Base-by-base conservation (phyloP, 2,113 vertebrate genomes). In the Petrocephalus zakoni region DNA sequence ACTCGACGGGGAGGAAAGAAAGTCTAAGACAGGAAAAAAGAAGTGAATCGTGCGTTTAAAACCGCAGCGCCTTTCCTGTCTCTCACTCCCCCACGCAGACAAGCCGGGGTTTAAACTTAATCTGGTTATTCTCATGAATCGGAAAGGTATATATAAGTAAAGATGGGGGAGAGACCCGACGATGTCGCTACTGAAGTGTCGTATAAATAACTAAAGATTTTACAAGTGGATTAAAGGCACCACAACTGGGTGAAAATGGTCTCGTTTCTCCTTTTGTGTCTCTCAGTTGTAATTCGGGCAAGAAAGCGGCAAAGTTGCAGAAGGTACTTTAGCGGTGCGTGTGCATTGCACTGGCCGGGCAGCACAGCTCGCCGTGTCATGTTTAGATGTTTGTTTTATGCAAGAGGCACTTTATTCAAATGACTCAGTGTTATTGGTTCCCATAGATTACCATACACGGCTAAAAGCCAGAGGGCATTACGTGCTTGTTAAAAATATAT, bases 61-160 rank as follows among this genome's bases (percentile, higher is more conserved):
- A 88, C 68, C 87, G 15, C 25, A 34, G 49, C 37, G 22, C 51
- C 61, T 78, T 88, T 88, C 87, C 87, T 88, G 87, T 88, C 46
- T 88, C 64, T 78, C 68, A 78, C 61, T 4, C 87, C n/a, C 17
- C 53, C 47, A 29, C 86, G 19, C 51, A 25, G 37, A 52, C 87
- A 34, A 46, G 22, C 87, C 22, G 19, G 22, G 22, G 29, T 34
- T 13, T 13, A 68, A 68, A 29, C n/a, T 68, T 10, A 68, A 5
- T 13, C n/a, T 11, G n/a, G n/a, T 53, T 29, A 34, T 85, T 47
- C 11, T 68, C n/a, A 68, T 29, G 58, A 61, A n/a, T 25, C 21
- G 6, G n/a, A n/a, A n/a, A n/a, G n/a, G n/a, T n/a, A n/a, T n/a
- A n/a, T n/a, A n/a, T n/a, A n/a, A n/a, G n/a, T n/a, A 17, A 68